Percentiles rank a stretch among this genome's conserved stretches.
Conservation (phyloP, 2,888 invertebrate genomes). For the Petrophora chlorosata region DNA sequence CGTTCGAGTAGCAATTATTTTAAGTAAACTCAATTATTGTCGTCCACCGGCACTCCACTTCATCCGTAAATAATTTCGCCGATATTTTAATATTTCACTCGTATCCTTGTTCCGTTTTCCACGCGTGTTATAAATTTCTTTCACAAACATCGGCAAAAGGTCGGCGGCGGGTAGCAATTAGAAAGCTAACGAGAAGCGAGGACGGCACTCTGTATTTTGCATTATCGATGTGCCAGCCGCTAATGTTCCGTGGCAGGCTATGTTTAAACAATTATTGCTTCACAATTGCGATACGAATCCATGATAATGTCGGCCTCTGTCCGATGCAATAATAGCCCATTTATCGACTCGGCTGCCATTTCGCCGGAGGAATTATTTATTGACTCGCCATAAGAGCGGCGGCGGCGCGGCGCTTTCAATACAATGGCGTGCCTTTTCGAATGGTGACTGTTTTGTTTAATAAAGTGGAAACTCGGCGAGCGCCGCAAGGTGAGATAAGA, state of each 20-base stretch:
- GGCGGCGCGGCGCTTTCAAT: slow-evolving; percentile 69
- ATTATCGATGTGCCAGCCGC: slow-evolving; percentile 69
- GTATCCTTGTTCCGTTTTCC: slow-evolving; percentile 47
- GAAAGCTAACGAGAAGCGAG: slow-evolving; percentile 59
- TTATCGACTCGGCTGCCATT: slow-evolving; percentile 76
- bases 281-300: slow-evolving; percentile 76
- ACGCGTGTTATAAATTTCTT: slow-evolving; percentile 40
- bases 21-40: slow-evolving; percentile 68
- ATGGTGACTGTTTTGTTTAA: slow-evolving; percentile 69
- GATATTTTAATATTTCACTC: slow-evolving; percentile 53
- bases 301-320: slow-evolving; percentile 79
- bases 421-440: slow-evolving; percentile 68
- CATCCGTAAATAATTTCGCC: slow-evolving; percentile 49
- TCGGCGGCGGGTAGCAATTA: slow-evolving; percentile 50
- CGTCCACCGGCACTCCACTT: slow-evolving; percentile 56
- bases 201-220: slow-evolving; percentile 54
- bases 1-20: slow-evolving; percentile 68
- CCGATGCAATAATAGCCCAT: slow-evolving; percentile 79
- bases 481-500: slow-evolving; percentile 61
- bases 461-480: slow-evolving; percentile 70
- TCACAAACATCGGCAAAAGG: slow-evolving; percentile 40
- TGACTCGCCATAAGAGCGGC: slow-evolving; percentile 68
- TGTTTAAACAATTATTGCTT: slow-evolving; percentile 80
- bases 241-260: slow-evolving; percentile 70
- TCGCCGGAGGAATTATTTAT: slow-evolving; percentile 77